These are phyloP conservation scores for Polydrusus tereticollis DNA, from an alignment of 2,888 invertebrate genomes.

Conservation along the genomic window DNA sequence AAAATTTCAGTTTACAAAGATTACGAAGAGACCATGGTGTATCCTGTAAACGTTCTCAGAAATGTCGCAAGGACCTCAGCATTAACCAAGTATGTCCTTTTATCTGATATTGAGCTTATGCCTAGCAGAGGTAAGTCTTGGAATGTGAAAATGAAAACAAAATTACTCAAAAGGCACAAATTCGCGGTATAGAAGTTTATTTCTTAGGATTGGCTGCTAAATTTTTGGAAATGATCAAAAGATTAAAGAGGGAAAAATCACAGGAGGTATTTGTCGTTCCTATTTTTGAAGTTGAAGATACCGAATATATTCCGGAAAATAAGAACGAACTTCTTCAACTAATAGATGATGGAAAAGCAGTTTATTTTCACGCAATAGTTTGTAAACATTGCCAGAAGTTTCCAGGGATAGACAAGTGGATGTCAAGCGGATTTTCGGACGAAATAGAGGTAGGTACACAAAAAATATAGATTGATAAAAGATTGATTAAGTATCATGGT, in stretches of 20 bases:
- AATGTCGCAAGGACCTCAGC: slow-evolving; percentile 78
- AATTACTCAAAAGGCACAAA: too few relatives aligned
- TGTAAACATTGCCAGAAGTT: slow-evolving; percentile 83
- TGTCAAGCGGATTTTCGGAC: slow-evolving; percentile 69
- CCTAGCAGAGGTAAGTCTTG: slow-evolving; percentile 72
- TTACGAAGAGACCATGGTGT: slow-evolving; percentile 68
- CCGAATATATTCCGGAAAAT: slow-evolving; percentile 73
- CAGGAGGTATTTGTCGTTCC: slow-evolving; percentile 76
- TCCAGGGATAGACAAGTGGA: slow-evolving; percentile 79
- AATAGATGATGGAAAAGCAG: slow-evolving; percentile 71
- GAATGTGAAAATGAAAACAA: too few relatives aligned
- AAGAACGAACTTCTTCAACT: slow-evolving; percentile 73
- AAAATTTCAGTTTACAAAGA: slow-evolving; percentile 67
- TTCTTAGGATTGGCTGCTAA: slow-evolving; percentile 54
- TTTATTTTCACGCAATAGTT: slow-evolving; percentile 77
- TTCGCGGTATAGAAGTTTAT: too few relatives aligned
- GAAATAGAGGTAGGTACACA: slow-evolving; percentile 59
- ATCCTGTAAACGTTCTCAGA: slow-evolving; percentile 81
- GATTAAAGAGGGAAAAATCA: slow-evolving; percentile 43
- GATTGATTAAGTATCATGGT: too few relatives aligned
- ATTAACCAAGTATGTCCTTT: slow-evolving; percentile 74
- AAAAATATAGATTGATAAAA: background rate
- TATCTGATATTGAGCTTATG: slow-evolving; percentile 80
- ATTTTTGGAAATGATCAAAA: slow-evolving; percentile 68
- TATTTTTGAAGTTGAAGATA: slow-evolving; percentile 77